phyloP scores from a whole-genome alignment of 2,113 vertebrate species.

The Apistogramma diplotaenia region DNA sequence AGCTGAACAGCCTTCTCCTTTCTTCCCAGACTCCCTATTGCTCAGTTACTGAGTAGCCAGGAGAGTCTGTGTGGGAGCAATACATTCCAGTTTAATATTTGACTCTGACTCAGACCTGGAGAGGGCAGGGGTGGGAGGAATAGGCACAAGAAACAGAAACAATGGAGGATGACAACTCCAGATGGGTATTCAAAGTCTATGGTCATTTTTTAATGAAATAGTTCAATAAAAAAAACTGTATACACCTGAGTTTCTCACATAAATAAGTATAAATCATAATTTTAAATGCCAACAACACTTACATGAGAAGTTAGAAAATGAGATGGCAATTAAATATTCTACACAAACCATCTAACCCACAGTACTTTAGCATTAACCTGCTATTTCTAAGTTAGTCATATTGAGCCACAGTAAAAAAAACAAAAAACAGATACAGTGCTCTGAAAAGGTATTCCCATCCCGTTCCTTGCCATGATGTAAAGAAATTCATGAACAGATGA shows the following conservation, averaged over 20 bases:
- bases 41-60: conserved; percentile 51
- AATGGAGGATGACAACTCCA: conserved; percentile 31
- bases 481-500: too few species aligned
- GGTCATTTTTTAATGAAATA: conserved; percentile 33
- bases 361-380: not conserved
- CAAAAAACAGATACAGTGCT: conserved; percentile 1
- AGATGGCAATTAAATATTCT: conserved; percentile 1
- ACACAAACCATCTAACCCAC: not conserved
- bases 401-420: not conserved
- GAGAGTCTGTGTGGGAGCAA: conserved; percentile 67
- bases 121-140: conserved; percentile 13
- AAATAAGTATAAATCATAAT: not conserved
- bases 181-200: conserved; percentile 30
- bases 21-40: conserved; percentile 69
- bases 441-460: not conserved
- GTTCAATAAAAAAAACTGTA: conserved; percentile 2
- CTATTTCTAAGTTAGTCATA: not conserved
- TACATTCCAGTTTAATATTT: conserved; percentile 78
- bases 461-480: not conserved
- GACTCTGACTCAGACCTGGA: conserved; percentile 57
- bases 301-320: not conserved
- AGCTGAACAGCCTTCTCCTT: conserved; percentile 37
- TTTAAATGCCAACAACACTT: not conserved
- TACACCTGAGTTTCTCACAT: not conserved
- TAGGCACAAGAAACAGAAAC: conserved; percentile 2